Base-by-base conservation (phyloP, 1,140 invertebrate species). In the Monochamus saltuarius region DNA sequence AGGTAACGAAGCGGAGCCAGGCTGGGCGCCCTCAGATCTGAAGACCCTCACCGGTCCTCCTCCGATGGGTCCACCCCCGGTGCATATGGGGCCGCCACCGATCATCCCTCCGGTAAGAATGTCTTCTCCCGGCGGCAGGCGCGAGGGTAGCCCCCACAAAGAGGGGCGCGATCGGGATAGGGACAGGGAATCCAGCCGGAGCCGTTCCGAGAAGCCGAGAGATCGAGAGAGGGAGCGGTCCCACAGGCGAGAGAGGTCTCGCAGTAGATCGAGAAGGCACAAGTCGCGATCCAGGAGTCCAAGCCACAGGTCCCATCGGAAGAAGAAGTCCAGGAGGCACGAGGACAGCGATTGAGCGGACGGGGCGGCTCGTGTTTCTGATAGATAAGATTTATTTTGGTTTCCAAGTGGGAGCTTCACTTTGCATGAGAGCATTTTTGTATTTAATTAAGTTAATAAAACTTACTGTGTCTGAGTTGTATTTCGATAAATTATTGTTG, bases 201-300 rank as follows among this genome's bases (percentile, higher is more conserved):
- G 76, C 73, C 65, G 75, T 71, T 64, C 68, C 56, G 51, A 77
- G 73, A 69, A 80, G 77, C 62, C 74, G 50, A 72, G 78, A 52
- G 79, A 82, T n/a, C n/a, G 52, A 17, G 71, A 74, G 7, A 69
- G 77, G 22, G 80, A 80, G 22, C 60, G 76, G 57, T 83, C 83
- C 51, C 80, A 84, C 56, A 76, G 84, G 16, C 79, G 79, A 4
- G 78, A 77, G 38, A 75, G 81, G 8, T 83, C 81, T 9, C 65
- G 81, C 36, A 81, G 84, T 72, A 79, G 84, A 59, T 85, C 83
- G 11, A 81, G 84, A 62, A 79, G 84, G 13, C 79, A 82, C 80
- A 73, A 85, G 80, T 55, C 81, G 76, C 43, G 85, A 80, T 78
- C 84, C 77, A 69, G 85, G 54, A 85, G 85, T 70, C 83, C 84